phyloP scores from a whole-genome alignment of 2,888 invertebrate genomes.

The Cecidostiba fungosa region DNA sequence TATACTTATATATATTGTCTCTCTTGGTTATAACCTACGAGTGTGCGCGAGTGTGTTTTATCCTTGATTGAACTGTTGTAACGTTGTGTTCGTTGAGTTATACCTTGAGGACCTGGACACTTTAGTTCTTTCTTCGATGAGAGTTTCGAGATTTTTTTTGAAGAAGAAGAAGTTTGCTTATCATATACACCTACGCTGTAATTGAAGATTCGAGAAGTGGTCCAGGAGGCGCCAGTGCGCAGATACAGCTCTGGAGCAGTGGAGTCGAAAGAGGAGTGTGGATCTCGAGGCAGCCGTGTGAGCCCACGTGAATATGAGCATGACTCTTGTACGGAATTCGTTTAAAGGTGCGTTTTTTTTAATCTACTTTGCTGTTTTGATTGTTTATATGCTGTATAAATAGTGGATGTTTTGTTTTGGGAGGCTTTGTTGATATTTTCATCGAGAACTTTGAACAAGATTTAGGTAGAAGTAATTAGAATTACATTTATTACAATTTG shows the following conservation, averaged over 20 bases:
- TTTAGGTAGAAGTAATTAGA: too few relatives aligned
- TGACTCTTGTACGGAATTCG: slow-evolving; percentile 79
- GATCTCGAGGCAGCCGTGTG: slow-evolving; percentile 32
- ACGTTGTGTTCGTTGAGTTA: slow-evolving; percentile 3
- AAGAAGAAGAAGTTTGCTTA: neutral
- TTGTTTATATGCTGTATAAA: neutral
- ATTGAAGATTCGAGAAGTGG: neutral
- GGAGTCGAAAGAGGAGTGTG: slow-evolving; percentile 23
- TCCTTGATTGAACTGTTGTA: neutral
- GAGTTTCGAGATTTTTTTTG: neutral
- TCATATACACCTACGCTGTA: too few relatives aligned
- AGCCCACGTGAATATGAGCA: slow-evolving; percentile 77
- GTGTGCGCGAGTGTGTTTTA: slow-evolving; percentile 14
- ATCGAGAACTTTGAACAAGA: too few relatives aligned
- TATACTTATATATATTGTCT: neutral
- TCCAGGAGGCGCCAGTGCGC: slow-evolving; percentile 58
- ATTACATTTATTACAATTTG: neutral
- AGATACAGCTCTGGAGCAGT: slow-evolving; percentile 26
- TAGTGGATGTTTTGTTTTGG: neutral
- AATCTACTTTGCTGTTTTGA: slow-evolving; percentile 11
- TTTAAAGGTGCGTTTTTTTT: slow-evolving; percentile 74
- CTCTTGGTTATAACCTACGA: neutral
- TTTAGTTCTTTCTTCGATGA: neutral
- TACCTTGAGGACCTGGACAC: neutral
- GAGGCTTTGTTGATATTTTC: neutral